These are phyloP conservation scores for Magallana angulata DNA, from an alignment of 1,140 invertebrate species.

Conservation along the genomic window DNA sequence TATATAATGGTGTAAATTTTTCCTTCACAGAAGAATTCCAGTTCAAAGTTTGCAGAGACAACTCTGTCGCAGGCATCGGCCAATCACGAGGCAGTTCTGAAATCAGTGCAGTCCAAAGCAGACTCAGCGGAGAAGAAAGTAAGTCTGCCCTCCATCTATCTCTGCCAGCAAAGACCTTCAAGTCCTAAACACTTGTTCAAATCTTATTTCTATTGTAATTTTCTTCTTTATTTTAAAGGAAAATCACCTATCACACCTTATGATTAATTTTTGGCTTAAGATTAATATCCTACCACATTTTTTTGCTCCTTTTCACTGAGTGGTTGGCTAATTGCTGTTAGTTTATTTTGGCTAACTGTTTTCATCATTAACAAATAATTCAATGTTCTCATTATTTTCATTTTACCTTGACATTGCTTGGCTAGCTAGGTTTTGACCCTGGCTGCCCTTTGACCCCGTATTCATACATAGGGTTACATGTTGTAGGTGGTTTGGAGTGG, in stretches of 20 bases:
- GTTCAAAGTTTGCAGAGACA: conserved; percentile 61
- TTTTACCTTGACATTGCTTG: not conserved
- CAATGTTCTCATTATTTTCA: not conserved
- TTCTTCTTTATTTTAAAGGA: too few relatives aligned
- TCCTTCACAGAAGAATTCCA: conserved; percentile 54
- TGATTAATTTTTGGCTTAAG: too few relatives aligned
- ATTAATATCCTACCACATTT: too few relatives aligned
- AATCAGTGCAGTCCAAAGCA: conserved; percentile 59
- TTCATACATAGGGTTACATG: not conserved
- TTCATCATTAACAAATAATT: not conserved
- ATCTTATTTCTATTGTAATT: too few relatives aligned
- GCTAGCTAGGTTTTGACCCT: not conserved
- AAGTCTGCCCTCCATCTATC: not conserved
- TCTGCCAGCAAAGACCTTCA: too few relatives aligned
- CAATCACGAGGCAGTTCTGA: conserved; percentile 62
- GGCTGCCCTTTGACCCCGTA: not conserved
- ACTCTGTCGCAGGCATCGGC: conserved; percentile 60
- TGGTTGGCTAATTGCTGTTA: conserved; percentile 4
- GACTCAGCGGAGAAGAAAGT: conserved; percentile 67
- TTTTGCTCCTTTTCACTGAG: not conserved
- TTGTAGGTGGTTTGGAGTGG: conserved; percentile 3
- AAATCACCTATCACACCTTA: too few relatives aligned
- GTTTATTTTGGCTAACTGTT: not conserved
- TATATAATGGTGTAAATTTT: not conserved
- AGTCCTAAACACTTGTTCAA: too few relatives aligned